A percentile compares a stretch with the other conserved stretches of the same genome.
Evolutionary conservation across 1,140 invertebrate genomes (phyloP).

Genomic region (Zaprionus capensis): DNA sequence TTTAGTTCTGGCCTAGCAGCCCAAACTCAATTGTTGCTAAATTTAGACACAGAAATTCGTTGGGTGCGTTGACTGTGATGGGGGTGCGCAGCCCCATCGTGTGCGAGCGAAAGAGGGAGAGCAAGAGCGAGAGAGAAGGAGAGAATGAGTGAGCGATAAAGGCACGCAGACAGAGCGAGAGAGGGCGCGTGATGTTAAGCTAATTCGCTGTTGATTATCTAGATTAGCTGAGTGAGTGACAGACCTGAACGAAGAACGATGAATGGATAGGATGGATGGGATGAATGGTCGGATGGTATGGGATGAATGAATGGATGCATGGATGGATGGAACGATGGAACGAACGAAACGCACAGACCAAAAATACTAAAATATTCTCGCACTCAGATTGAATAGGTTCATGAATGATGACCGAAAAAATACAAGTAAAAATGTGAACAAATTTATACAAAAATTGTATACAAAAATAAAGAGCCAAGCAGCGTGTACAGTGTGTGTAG

Average conservation of each 20-base stretch:
- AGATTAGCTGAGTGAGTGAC: slow-evolving; percentile 79
- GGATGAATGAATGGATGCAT: not conserved
- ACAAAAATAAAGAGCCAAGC: slow-evolving; percentile 9
- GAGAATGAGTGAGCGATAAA: slow-evolving; percentile 2
- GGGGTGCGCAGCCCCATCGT: slow-evolving; percentile 24
- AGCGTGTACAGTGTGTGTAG: slow-evolving; percentile 3
- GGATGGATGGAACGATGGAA: slow-evolving; percentile 5
- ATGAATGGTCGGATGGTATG: not conserved
- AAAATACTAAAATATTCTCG: slow-evolving; percentile 28
- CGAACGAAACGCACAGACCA: slow-evolving; percentile 4
- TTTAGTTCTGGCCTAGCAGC: not conserved
- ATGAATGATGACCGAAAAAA: slow-evolving; percentile 67
- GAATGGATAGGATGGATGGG: slow-evolving; percentile 6
- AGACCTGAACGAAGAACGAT: slow-evolving; percentile 41
- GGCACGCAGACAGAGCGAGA: not conserved
- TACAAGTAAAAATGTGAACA: slow-evolving; percentile 30
- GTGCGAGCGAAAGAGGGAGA: not conserved
- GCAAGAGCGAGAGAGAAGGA: not conserved
- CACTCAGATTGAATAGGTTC: slow-evolving; percentile 75
- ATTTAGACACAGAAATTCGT: slow-evolving; percentile 21
- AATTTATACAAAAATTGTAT: slow-evolving; percentile 27
- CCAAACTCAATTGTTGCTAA: slow-evolving; percentile 17
- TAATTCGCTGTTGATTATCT: slow-evolving; percentile 78
- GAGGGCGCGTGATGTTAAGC: slow-evolving; percentile 22
- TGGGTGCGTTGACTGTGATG: slow-evolving; percentile 42